Base-by-base conservation (phyloP, 2,888 invertebrate species). In the Hypselothyrea guttata region DNA sequence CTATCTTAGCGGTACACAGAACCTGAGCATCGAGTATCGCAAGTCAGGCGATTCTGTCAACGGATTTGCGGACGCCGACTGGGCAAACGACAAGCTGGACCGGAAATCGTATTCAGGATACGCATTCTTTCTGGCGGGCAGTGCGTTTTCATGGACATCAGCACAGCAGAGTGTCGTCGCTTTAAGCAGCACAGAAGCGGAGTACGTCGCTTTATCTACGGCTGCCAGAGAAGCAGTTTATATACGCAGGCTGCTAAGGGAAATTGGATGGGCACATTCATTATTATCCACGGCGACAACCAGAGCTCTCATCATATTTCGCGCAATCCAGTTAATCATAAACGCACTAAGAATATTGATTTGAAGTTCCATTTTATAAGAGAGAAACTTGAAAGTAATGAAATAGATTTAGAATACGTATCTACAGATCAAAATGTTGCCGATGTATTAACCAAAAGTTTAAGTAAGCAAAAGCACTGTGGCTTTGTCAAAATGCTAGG, bases 41-140 rank as follows among this genome's bases (percentile, higher is more conserved):
- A 41, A 58, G 11, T 37, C 44, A 18, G 64, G 46, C 3, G 8
- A 53, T 15, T 15, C 34, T 11, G 28, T 65, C 1, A 27, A 28
- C 2, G 54, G 64, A 1, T 75, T 47, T 27, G 60, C 52, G 1
- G 71, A 70, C 47, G 70, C 65, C 7, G 70, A 71, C 31, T 75
- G 71, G 69, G 65, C 52, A 8, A 57, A 61, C 11, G 48, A 56
- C 22, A 15, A 15, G 35, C 2, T n/a, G 7, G 38, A 60, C 13
- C 37, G 68, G 37, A 68, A 55, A 57, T 71, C 60, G 4, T 63
- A 60, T 30, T 46, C 47, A 4, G 67, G 67, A 16, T 64, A 53
- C 15, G 51, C 58, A 4, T 58, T 37, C 7, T 47, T 66, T 7
- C 28, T 63, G 27, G 51, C 8, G 4, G 57, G 66, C 13, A 49